Base-by-base conservation (phyloP, 2,113 vertebrate genomes). In the Pristiophorus japonicus region DNA sequence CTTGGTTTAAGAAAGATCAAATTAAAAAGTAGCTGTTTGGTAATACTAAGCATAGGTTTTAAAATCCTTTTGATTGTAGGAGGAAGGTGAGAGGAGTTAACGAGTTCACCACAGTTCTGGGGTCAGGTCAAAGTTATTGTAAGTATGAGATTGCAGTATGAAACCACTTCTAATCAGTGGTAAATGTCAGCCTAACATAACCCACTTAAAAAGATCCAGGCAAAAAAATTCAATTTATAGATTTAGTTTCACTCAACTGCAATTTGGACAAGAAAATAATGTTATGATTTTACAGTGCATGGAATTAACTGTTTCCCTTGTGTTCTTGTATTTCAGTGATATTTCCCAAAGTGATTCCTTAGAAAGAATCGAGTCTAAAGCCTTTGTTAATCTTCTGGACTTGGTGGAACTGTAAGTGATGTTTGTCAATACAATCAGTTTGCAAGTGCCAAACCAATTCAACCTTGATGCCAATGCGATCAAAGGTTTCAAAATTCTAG, bases 371-470 rank as follows among this genome's bases (percentile, higher is more conserved):
- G 97, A 97, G 97, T 96, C 96, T 10, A 97, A 97, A 0, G 98
- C 98, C 62, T 99, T 99, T 97, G 97, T 98, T 96, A 98, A 96
- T 96, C 98, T 99, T 95, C 97, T 97, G 96, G 97, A 97, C 96
- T 96, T 99, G 97, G 97, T 97, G 96, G 97, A 99, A 98, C 98
- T 99, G 99, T 99, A 98, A 98, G 99, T 97, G 96, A 45, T 55
- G n/a, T 87, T 95, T 45, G 38, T 38, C 51, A 67, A 47, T 67
- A 70, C 42, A 66, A 45, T 94, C 12, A 93, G 34, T 66, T 93
- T 94, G 22, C 66, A 47, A 67, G 20, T 70, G 66, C 93, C 24
- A 70, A 47, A 70, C 10, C 62, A 67, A 70, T 94, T 67, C 1
- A 16, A 67, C 38, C 22, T 94, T 94, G 42, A 73, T 45, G 45